Percentiles rank a stretch among this genome's conserved stretches.
Evolutionary conservation across 2,113 vertebrate genomes (phyloP).

Genomic region (Haemorhous mexicanus): DNA sequence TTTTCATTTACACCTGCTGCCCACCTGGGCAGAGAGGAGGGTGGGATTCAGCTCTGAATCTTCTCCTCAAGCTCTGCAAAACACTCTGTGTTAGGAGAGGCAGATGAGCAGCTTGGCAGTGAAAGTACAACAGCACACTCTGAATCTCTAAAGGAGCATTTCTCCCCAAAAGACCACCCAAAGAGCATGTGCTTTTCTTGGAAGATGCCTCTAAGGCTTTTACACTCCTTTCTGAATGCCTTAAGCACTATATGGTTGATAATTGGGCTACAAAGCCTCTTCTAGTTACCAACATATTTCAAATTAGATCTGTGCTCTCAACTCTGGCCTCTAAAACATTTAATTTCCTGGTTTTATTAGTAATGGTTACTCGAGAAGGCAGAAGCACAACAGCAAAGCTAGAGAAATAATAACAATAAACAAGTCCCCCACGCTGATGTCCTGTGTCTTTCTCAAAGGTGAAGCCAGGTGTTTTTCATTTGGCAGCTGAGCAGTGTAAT

Average conservation of each 20-base stretch:
- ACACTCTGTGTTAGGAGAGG: neutral
- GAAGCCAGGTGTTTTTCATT: neutral
- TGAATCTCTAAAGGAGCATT: neutral
- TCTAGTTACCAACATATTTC: neutral
- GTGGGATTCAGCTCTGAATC: neutral
- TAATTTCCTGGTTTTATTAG: neutral
- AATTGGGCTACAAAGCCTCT: neutral
- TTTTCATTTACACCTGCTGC: neutral
- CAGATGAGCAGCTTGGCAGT: neutral
- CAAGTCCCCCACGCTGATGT: neutral
- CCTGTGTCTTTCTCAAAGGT: neutral
- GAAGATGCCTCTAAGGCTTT: neutral
- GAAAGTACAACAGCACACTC: neutral
- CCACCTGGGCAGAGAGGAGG: neutral
- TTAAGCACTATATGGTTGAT: neutral
- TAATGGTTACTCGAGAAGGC: neutral
- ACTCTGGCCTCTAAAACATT: neutral
- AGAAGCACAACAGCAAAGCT: neutral
- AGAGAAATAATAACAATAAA: neutral
- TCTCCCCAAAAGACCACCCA: neutral
- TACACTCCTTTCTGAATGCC: neutral
- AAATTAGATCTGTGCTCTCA: neutral
- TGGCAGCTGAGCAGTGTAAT: neutral
- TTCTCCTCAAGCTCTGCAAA: neutral
- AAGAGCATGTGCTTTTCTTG: neutral